phyloP scores from a whole-genome alignment of 2,797 vertebrate species.

The Tapera naevia region DNA sequence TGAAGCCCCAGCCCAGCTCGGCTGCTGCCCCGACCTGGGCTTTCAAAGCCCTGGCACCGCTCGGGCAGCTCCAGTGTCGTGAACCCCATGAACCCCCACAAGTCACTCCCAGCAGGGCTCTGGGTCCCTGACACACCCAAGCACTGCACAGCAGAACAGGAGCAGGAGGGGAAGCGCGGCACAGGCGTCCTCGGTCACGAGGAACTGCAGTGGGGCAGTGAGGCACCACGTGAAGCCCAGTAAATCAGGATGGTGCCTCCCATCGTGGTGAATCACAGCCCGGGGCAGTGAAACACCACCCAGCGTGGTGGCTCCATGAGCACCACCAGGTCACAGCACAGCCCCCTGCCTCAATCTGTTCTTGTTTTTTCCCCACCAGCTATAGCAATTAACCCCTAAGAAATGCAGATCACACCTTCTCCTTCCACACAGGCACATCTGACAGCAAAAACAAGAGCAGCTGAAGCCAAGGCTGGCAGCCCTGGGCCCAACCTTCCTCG shows the following conservation, averaged over 20 bases:
- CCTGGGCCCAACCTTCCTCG: not conserved
- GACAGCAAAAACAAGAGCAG: not conserved
- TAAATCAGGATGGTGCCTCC: too few relatives aligned
- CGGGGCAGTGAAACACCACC: not conserved
- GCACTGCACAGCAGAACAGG: accelerated
- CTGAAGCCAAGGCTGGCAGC: not conserved
- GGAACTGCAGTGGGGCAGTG: accelerated
- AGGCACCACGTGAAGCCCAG: too few relatives aligned
- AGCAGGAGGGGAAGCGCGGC: not conserved
- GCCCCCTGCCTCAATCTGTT: accelerated
- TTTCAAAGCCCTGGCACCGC: too few relatives aligned
- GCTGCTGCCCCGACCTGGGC: too few relatives aligned
- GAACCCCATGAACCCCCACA: accelerated
- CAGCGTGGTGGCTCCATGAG: not conserved
- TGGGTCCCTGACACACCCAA: accelerated
- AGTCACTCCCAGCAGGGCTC: not conserved
- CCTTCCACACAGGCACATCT: accelerated
- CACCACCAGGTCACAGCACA: accelerated
- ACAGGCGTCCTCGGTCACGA: accelerated
- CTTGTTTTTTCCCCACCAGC: not conserved
- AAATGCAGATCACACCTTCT: accelerated
- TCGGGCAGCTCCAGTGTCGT: accelerated
- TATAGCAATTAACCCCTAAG: not conserved
- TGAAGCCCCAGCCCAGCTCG: too few relatives aligned
- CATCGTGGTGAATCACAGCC: accelerated